Evolutionary conservation across 1,140 invertebrate genomes (phyloP), one percentile per base, ranked within the genome.

Genomic region (Tetramorium alpestre): DNA sequence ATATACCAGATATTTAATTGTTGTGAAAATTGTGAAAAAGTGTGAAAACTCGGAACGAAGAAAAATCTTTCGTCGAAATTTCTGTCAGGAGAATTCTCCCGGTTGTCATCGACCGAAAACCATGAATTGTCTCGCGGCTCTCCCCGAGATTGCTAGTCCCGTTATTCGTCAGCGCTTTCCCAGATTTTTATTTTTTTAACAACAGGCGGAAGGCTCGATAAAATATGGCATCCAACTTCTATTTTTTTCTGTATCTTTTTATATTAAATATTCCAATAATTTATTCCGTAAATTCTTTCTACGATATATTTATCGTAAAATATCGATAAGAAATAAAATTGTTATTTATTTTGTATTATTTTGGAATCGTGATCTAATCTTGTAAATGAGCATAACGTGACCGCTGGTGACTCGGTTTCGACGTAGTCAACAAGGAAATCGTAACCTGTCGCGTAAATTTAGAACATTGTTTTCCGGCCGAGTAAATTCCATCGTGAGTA

Each of bases 51-150:
- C 3, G 49, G n/a, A 33, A 62, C 72, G 78, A 41, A 72, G 70
- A 76, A 72, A 65, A 85, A 88, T 86, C 76, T 88, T 84, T 90
- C 88, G 77, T 65, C 73, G 56, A 47, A 54, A 75, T 56, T 56
- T 47, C 49, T 76, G n/a, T 69, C 13, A 38, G 65, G 25, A 54
- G 44, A 72, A 25, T 87, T 47, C 8, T 49, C 54, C 2, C 49
- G 44, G 56, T 76, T 90, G 89, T 90, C 89, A 56, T 90, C 89
- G 60, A 4, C 49, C 16, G 11, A 72, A 62, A 76, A 90, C 89
- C 89, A 90, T 90, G 86, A 90, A 90, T 90, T 90, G 89, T 90
- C 81, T 90, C 89, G 65, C 89, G 76, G 75, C 78, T 84, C 69
- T 49, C 49, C 2, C 76, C 62, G 70, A 47, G 87, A 78, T 70